phyloP scores from a whole-genome alignment of 2,888 invertebrate genomes.

The Rhagonycha lutea region DNA sequence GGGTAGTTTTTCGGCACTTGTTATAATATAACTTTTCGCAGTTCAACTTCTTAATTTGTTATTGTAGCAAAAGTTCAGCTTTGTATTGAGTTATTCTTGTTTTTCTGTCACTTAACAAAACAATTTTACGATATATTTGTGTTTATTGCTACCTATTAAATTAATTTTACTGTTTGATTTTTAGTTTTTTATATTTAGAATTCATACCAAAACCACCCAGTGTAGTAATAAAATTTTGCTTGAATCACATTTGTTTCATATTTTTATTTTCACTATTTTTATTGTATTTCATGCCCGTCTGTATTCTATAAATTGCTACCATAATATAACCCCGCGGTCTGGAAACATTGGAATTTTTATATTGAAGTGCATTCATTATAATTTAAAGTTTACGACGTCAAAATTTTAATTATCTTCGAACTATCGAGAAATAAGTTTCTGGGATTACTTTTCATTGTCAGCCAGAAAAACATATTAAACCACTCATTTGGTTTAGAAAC shows the following conservation, averaged over 20 bases:
- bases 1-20: constrained; percentile 3
- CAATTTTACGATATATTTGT: background rate
- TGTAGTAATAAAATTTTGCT: background rate
- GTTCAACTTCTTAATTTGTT: constrained; percentile 1
- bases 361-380: too few species aligned
- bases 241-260: background rate
- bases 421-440: background rate
- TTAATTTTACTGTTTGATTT: background rate
- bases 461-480: background rate
- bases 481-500: background rate
- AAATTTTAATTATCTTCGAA: background rate
- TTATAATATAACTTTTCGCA: constrained; percentile 3
- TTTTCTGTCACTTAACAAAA: constrained; percentile 1
- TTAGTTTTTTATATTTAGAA: background rate
- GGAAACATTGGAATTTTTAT: background rate
- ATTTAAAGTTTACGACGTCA: background rate
- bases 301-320: background rate
- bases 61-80: background rate
- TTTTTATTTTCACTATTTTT: background rate
- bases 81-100: background rate
- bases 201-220: background rate
- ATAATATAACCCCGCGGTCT: background rate
- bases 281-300: background rate
- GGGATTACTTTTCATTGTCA: background rate
- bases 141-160: background rate